These are phyloP conservation scores for Axinella damicornis DNA, from an alignment of 37 sponge, comb jelly and placozoan species.

Conservation along the genomic window DNA sequence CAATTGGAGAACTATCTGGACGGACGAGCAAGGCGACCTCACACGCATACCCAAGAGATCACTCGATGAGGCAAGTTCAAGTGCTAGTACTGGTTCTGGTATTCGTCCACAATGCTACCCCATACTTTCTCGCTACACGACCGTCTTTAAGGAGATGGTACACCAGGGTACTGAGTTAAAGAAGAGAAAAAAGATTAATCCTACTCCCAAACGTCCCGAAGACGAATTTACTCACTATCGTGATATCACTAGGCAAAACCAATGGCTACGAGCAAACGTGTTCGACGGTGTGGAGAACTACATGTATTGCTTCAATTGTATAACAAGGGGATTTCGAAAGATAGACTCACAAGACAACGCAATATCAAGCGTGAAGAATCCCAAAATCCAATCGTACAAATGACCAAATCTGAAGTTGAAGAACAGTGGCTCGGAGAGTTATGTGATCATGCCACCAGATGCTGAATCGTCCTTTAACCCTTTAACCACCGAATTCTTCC, in stretches of 20 bases:
- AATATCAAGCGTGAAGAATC: slow-evolving; percentile 20
- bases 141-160: background rate
- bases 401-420: slow-evolving; percentile 34
- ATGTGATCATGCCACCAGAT: slow-evolving; percentile 36
- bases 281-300: slow-evolving; percentile 57
- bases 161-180: slow-evolving; percentile 22
- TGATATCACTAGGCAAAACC: slow-evolving; percentile 9
- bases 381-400: slow-evolving; percentile 12
- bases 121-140: too few species aligned
- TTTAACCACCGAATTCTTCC: too few species aligned
- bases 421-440: slow-evolving; percentile 5
- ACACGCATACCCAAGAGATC: too few species aligned
- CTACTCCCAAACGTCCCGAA: background rate
- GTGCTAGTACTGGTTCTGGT: too few species aligned
- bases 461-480: slow-evolving; percentile 6
- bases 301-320: slow-evolving; percentile 13
- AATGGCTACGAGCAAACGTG: slow-evolving; percentile 35
- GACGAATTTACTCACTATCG: background rate
- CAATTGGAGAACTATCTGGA: too few species aligned
- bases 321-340: background rate
- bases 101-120: too few species aligned
- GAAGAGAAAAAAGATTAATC: slow-evolving; percentile 8
- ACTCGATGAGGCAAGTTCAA: too few species aligned
- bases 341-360: slow-evolving; percentile 31
- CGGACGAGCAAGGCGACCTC: too few species aligned